Percentiles rank a stretch among this genome's conserved stretches.
Evolutionary conservation across 2,888 invertebrate species (phyloP).

Genomic region (Galeruca laticollis): DNA sequence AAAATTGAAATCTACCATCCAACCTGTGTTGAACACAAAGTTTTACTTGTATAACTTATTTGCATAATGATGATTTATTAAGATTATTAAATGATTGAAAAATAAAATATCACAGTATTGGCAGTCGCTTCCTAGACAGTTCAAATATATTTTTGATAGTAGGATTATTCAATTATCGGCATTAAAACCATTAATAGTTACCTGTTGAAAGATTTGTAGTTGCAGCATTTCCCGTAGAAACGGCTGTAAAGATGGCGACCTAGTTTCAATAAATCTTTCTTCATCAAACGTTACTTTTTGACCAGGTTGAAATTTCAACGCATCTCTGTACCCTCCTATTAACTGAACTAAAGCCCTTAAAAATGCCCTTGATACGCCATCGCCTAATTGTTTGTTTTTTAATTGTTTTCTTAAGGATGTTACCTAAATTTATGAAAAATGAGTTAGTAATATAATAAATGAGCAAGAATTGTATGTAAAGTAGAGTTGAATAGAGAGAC

Average conservation of each 20-base stretch:
- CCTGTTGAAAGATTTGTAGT: constrained; percentile 95
- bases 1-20: no score
- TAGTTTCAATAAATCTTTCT: constrained; percentile 88
- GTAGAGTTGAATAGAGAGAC: no score
- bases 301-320: constrained; percentile 80
- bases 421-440: constrained; percentile 73
- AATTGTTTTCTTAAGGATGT: constrained; percentile 81
- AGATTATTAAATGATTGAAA: no score
- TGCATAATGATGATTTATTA: no score
- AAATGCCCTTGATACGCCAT: constrained; percentile 94
- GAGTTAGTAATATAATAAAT: constrained; percentile 1
- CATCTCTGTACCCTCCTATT: constrained; percentile 95
- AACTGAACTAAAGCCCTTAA: constrained; percentile 90
- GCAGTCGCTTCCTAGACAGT: no score
- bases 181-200: constrained; percentile 57
- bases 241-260: constrained; percentile 86
- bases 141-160: no score
- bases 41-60: no score
- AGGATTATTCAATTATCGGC: no score
- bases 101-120: no score
- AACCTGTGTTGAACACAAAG: no score
- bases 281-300: constrained; percentile 86
- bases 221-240: constrained; percentile 92
- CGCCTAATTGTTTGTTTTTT: constrained; percentile 85
- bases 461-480: no score